Evolutionary conservation across 2,797 vertebrate genomes (phyloP).

Genomic region (Myiotriccus ornatus): DNA sequence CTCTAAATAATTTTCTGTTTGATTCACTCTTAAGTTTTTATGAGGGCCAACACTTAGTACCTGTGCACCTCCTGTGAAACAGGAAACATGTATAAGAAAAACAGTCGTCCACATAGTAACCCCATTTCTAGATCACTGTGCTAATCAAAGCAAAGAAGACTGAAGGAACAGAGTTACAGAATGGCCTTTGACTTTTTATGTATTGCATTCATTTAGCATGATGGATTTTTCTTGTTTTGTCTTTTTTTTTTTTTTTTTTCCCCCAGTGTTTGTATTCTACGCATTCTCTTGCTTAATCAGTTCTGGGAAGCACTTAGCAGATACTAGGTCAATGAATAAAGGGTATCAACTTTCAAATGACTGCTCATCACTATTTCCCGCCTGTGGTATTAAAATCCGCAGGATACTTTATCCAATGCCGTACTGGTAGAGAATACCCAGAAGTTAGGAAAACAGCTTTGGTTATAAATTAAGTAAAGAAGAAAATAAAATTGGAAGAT

Average conservation of each 20-base stretch:
- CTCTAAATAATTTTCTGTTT: neutral
- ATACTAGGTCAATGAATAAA: neutral
- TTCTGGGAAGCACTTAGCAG: neutral
- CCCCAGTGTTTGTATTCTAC: neutral
- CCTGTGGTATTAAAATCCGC: neutral
- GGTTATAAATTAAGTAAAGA: neutral
- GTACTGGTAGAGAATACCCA: neutral
- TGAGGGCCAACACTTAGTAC: fast-evolving
- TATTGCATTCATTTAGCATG: neutral
- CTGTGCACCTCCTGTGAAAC: neutral
- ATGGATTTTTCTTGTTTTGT: neutral
- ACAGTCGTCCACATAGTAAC: neutral
- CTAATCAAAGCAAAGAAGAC: neutral
- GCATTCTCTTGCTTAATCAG: neutral
- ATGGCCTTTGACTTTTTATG: neutral
- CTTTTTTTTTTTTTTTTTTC: neutral
- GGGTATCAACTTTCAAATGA: neutral
- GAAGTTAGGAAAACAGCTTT: neutral
- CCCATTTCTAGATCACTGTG: neutral
- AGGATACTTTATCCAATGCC: neutral
- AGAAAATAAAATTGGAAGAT: neutral
- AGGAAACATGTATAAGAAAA: neutral
- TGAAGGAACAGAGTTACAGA: neutral
- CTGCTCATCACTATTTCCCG: neutral
- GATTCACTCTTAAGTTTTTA: neutral